A percentile compares a stretch with the other conserved stretches of the same genome.
Conservation (phyloP, 2,888 invertebrate genomes). For the Euplexia lucipara region DNA sequence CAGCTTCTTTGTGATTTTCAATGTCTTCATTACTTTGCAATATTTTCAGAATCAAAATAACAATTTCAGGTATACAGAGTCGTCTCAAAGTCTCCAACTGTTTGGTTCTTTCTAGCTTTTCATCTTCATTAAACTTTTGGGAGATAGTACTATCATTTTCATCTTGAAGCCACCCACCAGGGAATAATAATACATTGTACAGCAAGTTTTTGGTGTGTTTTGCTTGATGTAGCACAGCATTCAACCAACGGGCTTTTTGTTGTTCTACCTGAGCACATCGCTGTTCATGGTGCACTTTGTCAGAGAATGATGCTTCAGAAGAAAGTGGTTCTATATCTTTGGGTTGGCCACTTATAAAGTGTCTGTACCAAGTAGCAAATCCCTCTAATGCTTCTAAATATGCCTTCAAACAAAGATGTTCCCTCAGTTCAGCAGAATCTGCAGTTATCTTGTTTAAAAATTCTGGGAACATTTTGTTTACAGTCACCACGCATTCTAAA, state of each 20-base stretch:
- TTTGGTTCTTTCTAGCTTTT: constrained; percentile 90
- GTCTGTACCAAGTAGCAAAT: constrained; percentile 97
- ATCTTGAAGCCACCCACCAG: constrained; percentile 97
- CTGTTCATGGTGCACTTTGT: constrained; percentile 97
- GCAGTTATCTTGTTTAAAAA: constrained; percentile 82
- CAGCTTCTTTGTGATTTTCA: constrained; percentile 93
- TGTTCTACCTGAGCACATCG: constrained; percentile 94
- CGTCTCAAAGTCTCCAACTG: constrained; percentile 95
- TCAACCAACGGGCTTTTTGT: constrained; percentile 95
- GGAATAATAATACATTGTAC: constrained; percentile 97
- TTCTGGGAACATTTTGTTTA: constrained; percentile 83
- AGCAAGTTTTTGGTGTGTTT: constrained; percentile 94
- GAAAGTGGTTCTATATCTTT: constrained; percentile 92
- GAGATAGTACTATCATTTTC: constrained; percentile 89
- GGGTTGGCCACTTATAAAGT: constrained; percentile 95
- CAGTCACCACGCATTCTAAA: constrained; percentile 92
- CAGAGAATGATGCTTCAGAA: constrained; percentile 94
- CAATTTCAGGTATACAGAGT: constrained; percentile 96
- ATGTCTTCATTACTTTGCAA: constrained; percentile 94
- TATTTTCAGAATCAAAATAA: constrained; percentile 94
- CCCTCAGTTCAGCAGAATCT: constrained; percentile 91
- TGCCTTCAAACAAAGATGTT: constrained; percentile 96
- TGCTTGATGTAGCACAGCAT: constrained; percentile 93
- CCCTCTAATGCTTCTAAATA: constrained; percentile 97
- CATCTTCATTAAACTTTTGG: constrained; percentile 83